Base-by-base conservation (phyloP, 92 coral and sea anemone species). In the Porites evermanni region DNA sequence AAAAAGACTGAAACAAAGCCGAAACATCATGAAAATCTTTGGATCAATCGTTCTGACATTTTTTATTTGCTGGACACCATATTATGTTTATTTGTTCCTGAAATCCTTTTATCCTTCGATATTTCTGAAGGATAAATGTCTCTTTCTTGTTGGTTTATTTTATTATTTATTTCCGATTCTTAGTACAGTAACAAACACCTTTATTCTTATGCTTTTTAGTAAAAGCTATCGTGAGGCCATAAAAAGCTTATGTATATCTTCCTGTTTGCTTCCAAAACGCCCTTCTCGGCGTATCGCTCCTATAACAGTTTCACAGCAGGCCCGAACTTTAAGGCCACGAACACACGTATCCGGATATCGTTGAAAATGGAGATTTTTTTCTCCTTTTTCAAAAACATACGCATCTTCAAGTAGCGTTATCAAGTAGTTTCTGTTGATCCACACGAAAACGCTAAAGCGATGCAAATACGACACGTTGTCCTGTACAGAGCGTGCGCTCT, bases 51-150 rank as follows among this genome's bases (percentile, higher is more conserved):
- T 72, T 47, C 7, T 50, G 8, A 26, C 14, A 16, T 72, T 72
- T 11, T 72, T 47, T n/a, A 53, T 72, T 2, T 72, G 77, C 60
- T 72, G 77, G 77, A 72, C 77, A 47, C 77, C 77, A 7, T 6
- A 17, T n/a, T 72, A 19, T 44, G 3, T 14, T 14, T 72, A 72
- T 72, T 5, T 72, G 12, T 47, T 47, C 18, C 54, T 72, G 8
- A 72, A 53, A 72, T 7, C 60, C 58, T 24, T 72, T 18, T 47
- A 72, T 72, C 77, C 77, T 4, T 19, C 54, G 14, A 47, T 72
- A 53, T 53, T 72, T 17, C 8, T 5, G 3, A 72, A 12, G 7
- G 77, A 72, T 53, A 44, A 16, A 72, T 72, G 77, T 53, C 21
- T 47, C 12, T 16, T 72, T n/a, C 20, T 72, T 1, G 77, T 72